Conservation (phyloP, 2,797 vertebrate species). For the Eulemur mongoz region DNA sequence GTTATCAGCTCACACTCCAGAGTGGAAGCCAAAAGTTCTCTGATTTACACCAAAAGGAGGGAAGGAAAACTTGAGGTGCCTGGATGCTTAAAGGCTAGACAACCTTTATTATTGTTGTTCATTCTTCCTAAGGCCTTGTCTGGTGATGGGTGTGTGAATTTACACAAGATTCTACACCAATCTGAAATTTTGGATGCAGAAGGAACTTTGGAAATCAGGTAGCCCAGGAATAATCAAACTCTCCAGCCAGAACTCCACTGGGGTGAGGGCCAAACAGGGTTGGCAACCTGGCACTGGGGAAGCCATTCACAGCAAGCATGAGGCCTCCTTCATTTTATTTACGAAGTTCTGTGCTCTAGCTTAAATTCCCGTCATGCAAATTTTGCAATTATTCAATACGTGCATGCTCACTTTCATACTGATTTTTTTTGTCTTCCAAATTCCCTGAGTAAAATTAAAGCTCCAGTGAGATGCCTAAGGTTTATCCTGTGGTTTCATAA, state of each 20-base stretch:
- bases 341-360: neutral
- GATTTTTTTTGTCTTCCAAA: neutral
- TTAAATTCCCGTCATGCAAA: neutral
- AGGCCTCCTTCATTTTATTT: neutral
- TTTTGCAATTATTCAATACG: neutral
- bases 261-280: neutral
- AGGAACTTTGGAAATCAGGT: neutral
- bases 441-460: constrained; percentile 3
- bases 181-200: neutral
- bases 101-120: neutral
- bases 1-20: neutral
- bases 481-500: neutral
- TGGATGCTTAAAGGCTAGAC: neutral
- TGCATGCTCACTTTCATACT: neutral
- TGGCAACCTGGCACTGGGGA: neutral
- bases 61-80: neutral
- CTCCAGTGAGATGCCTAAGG: neutral
- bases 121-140: neutral
- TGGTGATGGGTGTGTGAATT: neutral
- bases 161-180: neutral
- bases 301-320: neutral
- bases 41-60: neutral
- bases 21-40: neutral
- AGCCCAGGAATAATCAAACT: neutral
- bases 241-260: neutral